Percentiles rank a stretch among this genome's conserved stretches.
phyloP scores from a whole-genome alignment of 1,140 invertebrate species.

The Cydia fagiglandana region DNA sequence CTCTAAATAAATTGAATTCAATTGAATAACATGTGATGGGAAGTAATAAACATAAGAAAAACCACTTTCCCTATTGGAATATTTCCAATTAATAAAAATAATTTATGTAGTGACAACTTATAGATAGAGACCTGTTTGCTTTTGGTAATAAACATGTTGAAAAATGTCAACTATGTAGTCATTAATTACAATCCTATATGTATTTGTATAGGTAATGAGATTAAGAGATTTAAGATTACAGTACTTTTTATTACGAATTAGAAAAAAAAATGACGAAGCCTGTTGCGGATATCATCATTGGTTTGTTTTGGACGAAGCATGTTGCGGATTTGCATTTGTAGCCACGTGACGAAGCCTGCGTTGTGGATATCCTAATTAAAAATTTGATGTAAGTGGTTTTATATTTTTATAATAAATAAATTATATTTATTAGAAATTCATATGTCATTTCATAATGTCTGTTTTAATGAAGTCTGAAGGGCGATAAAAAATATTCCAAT shows the following conservation, averaged over 20 bases:
- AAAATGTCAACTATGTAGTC: background rate
- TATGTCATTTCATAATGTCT: background rate
- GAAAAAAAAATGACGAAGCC: no score
- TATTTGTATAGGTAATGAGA: background rate
- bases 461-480: background rate
- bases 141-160: background rate
- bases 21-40: no score
- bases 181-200: background rate
- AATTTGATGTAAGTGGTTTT: no score
- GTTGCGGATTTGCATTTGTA: no score
- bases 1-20: no score
- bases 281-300: no score
- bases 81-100: background rate
- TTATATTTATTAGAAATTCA: no score
- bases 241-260: background rate
- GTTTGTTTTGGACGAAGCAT: no score
- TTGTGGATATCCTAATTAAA: no score
- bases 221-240: background rate
- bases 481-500: background rate
- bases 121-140: background rate
- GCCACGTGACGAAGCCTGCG: no score
- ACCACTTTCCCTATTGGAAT: conserved; percentile 4
- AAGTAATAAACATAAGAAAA: background rate
- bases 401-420: no score
- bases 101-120: background rate